These are phyloP conservation scores for Aphaenogaster ashmeadi DNA, from an alignment of 1,140 invertebrate species.

Conservation along the genomic window DNA sequence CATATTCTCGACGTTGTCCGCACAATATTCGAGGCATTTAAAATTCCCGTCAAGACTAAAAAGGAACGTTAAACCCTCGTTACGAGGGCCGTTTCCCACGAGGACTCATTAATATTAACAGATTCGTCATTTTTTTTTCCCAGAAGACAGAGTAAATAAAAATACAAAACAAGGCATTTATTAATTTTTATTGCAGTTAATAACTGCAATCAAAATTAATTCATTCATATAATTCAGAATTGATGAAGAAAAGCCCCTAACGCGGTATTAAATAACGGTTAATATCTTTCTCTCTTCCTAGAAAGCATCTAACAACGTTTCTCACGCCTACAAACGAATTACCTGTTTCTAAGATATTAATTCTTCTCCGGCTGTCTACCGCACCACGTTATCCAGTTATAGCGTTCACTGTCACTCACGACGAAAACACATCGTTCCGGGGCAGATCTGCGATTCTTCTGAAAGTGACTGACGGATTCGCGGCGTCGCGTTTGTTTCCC, in stretches of 20 bases:
- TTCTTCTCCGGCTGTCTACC: not conserved
- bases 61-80: not conserved
- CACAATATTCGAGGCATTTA: not conserved
- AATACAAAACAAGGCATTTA: not conserved
- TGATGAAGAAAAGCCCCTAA: not conserved
- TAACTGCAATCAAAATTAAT: not conserved
- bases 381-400: not conserved
- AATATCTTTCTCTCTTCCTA: not conserved
- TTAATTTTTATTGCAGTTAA: too few relatives aligned
- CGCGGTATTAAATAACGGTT: not conserved
- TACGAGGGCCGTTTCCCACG: not conserved
- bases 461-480: not conserved
- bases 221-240: not conserved
- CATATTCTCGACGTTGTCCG: not conserved
- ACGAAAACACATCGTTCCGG: not conserved
- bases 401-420: conserved; percentile 5
- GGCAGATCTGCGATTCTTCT: not conserved
- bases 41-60: not conserved
- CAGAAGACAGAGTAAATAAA: not conserved
- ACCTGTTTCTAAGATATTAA: conserved; percentile 18
- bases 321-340: not conserved
- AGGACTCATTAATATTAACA: conserved; percentile 8
- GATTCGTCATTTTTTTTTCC: not conserved
- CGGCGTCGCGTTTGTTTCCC: not conserved
- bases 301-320: not conserved